Evolutionary conservation across 2,797 vertebrate species (phyloP).

Genomic region (Cichlasoma orientale): DNA sequence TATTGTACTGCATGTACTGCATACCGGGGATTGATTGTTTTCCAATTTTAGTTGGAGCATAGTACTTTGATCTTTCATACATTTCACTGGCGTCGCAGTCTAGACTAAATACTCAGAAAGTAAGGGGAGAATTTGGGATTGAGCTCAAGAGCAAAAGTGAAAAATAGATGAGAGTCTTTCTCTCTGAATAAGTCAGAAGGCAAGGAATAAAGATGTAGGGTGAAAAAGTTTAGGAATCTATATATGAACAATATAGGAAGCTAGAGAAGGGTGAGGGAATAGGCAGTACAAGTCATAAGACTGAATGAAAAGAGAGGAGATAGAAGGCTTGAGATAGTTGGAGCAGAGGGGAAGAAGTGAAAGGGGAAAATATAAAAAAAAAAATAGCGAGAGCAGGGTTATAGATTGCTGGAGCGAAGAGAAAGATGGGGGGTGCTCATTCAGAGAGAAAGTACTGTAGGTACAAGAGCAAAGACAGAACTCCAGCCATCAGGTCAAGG

Average conservation of each 20-base stretch:
- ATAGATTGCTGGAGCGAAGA: conserved; percentile 60
- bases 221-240: conserved; percentile 51
- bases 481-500: conserved; percentile 72
- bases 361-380: conserved; percentile 41
- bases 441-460: conserved; percentile 41
- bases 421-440: conserved; percentile 36
- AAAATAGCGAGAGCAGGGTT: conserved; percentile 43
- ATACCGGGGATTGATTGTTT: neutral
- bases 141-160: conserved; percentile 20
- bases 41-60: conserved; percentile 7
- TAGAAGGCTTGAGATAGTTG: conserved; percentile 26
- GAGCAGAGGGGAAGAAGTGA: conserved; percentile 38
- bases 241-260: conserved; percentile 43
- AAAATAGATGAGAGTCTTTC: conserved; percentile 36
- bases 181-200: conserved; percentile 41
- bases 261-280: conserved; percentile 4
- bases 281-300: conserved; percentile 18
- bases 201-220: conserved; percentile 40
- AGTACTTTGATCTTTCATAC: conserved; percentile 28
- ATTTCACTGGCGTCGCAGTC: conserved; percentile 24
- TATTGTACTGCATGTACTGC: neutral
- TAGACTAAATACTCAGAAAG: conserved; percentile 20
- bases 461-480: conserved; percentile 54
- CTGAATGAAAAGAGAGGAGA: conserved; percentile 34
- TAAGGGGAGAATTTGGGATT: neutral